These are phyloP conservation scores for Nysson spinosus DNA, from an alignment of 2,888 invertebrate species.

Conservation along the genomic window DNA sequence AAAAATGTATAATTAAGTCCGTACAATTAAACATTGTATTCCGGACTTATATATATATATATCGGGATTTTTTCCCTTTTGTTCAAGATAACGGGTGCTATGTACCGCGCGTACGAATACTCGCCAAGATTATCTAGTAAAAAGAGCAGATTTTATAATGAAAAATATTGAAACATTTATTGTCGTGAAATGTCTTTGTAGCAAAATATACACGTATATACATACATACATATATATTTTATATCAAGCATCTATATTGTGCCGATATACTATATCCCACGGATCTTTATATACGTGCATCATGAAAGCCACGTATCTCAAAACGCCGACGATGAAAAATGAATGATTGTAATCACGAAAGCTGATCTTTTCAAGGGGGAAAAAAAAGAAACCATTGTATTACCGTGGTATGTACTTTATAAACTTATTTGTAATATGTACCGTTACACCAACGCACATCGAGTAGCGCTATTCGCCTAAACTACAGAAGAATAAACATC, in stretches of 20 bases:
- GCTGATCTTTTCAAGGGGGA: conserved; percentile 30
- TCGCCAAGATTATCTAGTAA: conserved; percentile 59
- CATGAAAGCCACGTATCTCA: conserved; percentile 25
- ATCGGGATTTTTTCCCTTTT: conserved; percentile 44
- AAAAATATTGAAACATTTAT: conserved; percentile 58
- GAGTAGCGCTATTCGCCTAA: conserved; percentile 55
- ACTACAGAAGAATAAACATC: conserved; percentile 43
- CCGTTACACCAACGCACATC: conserved; percentile 63
- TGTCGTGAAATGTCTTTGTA: conserved; percentile 62
- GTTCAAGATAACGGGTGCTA: conserved; percentile 58
- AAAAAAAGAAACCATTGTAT: conserved; percentile 48
- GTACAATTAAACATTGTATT: conserved; percentile 52
- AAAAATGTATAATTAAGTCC: conserved; percentile 53
- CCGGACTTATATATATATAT: conserved; percentile 59
- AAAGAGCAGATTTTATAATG: conserved; percentile 65
- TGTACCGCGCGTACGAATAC: conserved; percentile 56
- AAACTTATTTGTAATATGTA: conserved; percentile 63
- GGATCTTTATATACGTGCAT: conserved; percentile 11
- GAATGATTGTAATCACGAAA: conserved; percentile 8
- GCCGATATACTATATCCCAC: conserved; percentile 19
- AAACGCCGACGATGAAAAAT: conserved; percentile 4
- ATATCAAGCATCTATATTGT: conserved; percentile 56
- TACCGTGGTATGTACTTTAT: conserved; percentile 63
- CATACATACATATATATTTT: conserved; percentile 58
- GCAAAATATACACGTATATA: no score